Evolutionary conservation across 2,888 invertebrate species (phyloP), one percentile per base, ranked within the genome.

Genomic region (Dicyrtomina minuta): DNA sequence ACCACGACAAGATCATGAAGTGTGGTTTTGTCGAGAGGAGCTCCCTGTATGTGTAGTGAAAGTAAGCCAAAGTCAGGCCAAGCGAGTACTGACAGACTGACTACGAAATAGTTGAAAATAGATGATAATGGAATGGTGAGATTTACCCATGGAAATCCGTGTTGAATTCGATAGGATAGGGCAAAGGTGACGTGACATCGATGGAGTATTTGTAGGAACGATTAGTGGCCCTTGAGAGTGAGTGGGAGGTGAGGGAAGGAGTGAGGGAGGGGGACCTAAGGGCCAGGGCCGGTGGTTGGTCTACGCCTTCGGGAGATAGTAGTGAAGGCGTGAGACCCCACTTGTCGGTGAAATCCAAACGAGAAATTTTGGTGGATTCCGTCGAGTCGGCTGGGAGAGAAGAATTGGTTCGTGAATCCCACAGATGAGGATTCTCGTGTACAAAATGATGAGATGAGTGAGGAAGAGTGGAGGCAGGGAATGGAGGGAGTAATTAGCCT

Each of bases 341-440:
- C 92, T 92, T 91, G 88, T 93, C 93, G 87, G 92, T 89, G 87
- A 93, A 92, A 89, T 93, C 93, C 90, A 93, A 91, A 88, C 92
- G 93, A 89, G 93, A 92, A 94, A 93, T 93, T 91, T 90, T 91
- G 91, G 88, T 88, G 87, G 87, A 84, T 86, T 77, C 70, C 70
- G 39, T 33, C 2, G 4, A n/a, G 26, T 26, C 27, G 3, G 27
- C 17, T 46, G 4, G 46, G 46, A 46, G 15, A 17, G 13, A 12
- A 46, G 5, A 46, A n/a, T 46, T 4, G 17, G 46, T 33, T 4
- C 5, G 46, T 46, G 46, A 46, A 4, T n/a, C 46, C 17, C 4
- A 4, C 46, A 46, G 46, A n/a, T 4, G 17, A 33, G 33, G 33
- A 8, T 33, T 33, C 33, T 33, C 33, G 33, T 33, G 33, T 33